Base-by-base conservation (phyloP, 1,140 invertebrate genomes). In the Drosophila grimshawi region DNA sequence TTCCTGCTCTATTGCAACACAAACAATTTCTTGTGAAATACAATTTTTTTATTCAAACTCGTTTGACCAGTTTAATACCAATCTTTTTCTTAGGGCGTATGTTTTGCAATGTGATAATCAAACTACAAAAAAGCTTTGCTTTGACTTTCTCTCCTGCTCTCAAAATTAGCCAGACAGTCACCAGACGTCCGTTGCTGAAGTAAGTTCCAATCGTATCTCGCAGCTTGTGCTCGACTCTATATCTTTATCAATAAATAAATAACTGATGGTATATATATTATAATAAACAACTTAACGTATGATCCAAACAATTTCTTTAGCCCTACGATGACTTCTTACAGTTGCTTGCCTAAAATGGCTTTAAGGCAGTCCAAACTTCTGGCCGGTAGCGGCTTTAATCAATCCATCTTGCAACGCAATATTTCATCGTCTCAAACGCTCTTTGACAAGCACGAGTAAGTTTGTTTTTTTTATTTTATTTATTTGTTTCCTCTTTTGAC, bases 391-490 rank as follows among this genome's bases (percentile, higher is more conserved):
- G 19, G 48, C 39, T 29, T 29, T 5, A 41, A n/a, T 5, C 51
- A 66, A 19, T 37, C 19, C 4, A 27, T 46, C 10, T 29, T 53
- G 39, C 11, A 41, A 8, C 72, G 76, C 0, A 27, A 59, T 19
- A 37, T 78, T 1, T 68, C 57, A 19, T 37, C 55, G 43, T 49
- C 35, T n/a, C 49, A 69, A 55, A 30, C 37, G 7, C 30, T 59
- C 2, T 41, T 55, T 10, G 72, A 78, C 29, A 76, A 49, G 39
- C 66, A 76, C 30, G 61, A 78, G 76, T 78, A 60, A 78, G 76
- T 71, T 19, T 19, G 1, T 19, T 19, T 19, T 19, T 19, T 19
- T 19, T n/a, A 41, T n/a, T n/a, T n/a, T 4, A 41, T n/a, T n/a
- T n/a, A n/a, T 43, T 43, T 43, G 39, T 19, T 19, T 19, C 19